Evolutionary conservation across 2,797 vertebrate species (phyloP).

Genomic region (Amblyopsis hoosieri): DNA sequence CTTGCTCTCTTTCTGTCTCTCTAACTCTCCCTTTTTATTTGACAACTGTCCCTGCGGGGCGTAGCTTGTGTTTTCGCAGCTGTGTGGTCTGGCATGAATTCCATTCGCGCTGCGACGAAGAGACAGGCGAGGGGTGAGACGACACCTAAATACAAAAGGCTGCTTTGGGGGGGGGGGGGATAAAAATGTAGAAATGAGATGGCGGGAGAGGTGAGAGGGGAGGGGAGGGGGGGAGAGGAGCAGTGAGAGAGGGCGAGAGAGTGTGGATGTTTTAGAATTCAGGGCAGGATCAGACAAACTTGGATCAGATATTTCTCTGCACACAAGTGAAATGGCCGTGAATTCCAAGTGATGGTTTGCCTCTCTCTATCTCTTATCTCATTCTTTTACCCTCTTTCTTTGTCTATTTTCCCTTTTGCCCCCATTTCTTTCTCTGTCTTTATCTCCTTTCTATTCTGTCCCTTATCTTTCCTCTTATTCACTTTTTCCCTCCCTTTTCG

Average conservation of each 20-base stretch:
- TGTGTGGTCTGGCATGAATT: constrained; percentile 62
- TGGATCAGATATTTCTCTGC: constrained; percentile 61
- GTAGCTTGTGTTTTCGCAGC: constrained; percentile 59
- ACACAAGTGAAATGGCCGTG: constrained; percentile 55
- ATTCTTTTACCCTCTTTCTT: background rate
- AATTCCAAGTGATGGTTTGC: constrained; percentile 63
- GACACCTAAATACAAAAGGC: constrained; percentile 47
- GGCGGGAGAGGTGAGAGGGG: constrained; percentile 35
- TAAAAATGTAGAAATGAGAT: constrained; percentile 9
- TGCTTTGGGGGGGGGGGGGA: background rate
- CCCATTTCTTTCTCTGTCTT: constrained; percentile 26
- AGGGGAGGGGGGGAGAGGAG: constrained; percentile 16
- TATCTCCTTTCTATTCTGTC: constrained; percentile 28
- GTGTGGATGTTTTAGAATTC: constrained; percentile 56
- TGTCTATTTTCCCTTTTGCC: constrained; percentile 12
- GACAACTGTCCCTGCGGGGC: constrained; percentile 54
- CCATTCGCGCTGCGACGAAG: constrained; percentile 58
- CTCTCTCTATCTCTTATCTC: constrained; percentile 34
- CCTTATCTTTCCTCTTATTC: background rate
- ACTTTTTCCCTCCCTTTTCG: background rate
- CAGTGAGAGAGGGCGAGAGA: background rate
- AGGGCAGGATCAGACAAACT: constrained; percentile 64
- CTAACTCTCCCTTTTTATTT: constrained; percentile 38
- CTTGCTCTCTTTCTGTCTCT: background rate
- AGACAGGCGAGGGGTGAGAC: constrained; percentile 45